Evolutionary conservation across 2,888 invertebrate species (phyloP), one percentile per base, ranked within the genome.

Genomic region (Lasioglossum calceatum): DNA sequence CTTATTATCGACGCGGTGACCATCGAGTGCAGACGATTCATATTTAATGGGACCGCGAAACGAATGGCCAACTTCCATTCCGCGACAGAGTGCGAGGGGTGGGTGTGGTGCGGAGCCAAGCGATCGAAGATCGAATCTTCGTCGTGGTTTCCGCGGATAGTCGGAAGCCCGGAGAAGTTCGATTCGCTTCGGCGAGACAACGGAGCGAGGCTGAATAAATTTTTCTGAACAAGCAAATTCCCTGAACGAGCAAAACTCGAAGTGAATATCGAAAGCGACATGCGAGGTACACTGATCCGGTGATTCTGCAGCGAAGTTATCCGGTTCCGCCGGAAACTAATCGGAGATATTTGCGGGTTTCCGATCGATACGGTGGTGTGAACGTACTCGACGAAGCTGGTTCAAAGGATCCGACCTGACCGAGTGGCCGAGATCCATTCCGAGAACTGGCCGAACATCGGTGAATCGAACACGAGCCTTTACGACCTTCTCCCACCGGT

Each of bases 371-470:
- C 47, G 74, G n/a, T 73, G 72, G 82, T 81, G 81, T 79, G 78
- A n/a, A 64, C 54, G 76, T 61, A 47, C 77, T 85, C 39, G 58
- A 81, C 75, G 71, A 77, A 80, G 84, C 79, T 82, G 67, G 86
- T 87, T 88, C 82, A 85, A 89, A 89, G 87, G 88, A 87, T 74
- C 81, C 81, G 90, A 90, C 84, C 90, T 87, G 86, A 78, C 90
- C 88, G 91, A 91, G 80, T 91, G 91, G 91, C 91, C 91, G 90
- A 91, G 79, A 91, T 91, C 82, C 91, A 81, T 89, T 90, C 84
- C 83, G 84, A 80, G 67, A 87, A 79, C 70, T 84, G 90, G 85
- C 84, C 88, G 80, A 86, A 90, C 74, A 70, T 61, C 75, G 81
- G 61, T 74, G 70, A 83, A 89, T 86, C 84, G 90, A 87, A 81